Base-by-base conservation (phyloP, 2,888 invertebrate species). In the Keiferia lycopersicella region DNA sequence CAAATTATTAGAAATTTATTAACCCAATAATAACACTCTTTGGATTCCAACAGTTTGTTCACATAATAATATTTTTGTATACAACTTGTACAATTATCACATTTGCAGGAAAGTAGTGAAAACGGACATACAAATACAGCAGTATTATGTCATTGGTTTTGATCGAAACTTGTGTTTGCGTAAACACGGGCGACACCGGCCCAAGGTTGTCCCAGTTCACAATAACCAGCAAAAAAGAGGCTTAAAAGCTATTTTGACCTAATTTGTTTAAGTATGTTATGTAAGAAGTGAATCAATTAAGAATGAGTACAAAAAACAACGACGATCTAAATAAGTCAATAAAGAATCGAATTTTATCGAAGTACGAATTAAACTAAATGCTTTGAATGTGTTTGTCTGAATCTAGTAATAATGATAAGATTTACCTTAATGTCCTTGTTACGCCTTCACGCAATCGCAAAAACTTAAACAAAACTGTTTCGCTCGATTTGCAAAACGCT, bases 201-300 rank as follows among this genome's bases (percentile, higher is more conserved):
- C 76, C 84, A 83, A 85, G 85, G 86, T 68, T 82, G 81, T 80
- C 75, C 78, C 76, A 81, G 80, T 83, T 81, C 77, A 75, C 67
- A 59, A 61, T 1, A 45, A 16, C 14, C 41, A 41, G 48, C 41
- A 14, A 4, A 16, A 45, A 45, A 45, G 16, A 16, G 6, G 16
- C 3, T 16, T 45, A 16, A n/a, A 45, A 45, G 16, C 16, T 41
- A 14, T 45, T n/a, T 45, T 16, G 16, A 45, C 48, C 50, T 50
- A 50, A 48, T 26, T n/a, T 30, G 26, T 45, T 45, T 16, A n/a
- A 60, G 14, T 45, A 45, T 20, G 34, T 12, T 1, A 56, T 45
- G n/a, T 16, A 1, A 0, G 51, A 48, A 1, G 18, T 48, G 18
- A 48, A 10, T 48, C 18, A 3, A 53, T 26, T 53, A 14, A 53